Evolutionary conservation across 2,113 vertebrate genomes (phyloP), one percentile per base, ranked within the genome.

Genomic region (Cynocephalus volans): DNA sequence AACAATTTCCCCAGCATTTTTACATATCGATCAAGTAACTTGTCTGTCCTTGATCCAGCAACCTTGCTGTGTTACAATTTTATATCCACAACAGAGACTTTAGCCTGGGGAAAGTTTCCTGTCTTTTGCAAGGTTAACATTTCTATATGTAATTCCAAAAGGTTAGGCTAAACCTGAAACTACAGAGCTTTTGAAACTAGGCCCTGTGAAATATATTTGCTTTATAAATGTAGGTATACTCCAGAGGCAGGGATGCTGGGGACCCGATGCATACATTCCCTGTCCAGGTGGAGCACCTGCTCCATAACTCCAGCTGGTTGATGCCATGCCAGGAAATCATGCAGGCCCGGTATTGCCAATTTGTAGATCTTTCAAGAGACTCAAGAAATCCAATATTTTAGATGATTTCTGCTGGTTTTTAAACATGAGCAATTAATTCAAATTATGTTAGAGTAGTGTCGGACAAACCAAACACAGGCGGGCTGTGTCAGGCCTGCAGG

Each of bases 381-480:
- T 72, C 19, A 70, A 93, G 82, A 97, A 96, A 93, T 26, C 31
- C 67, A 73, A 0, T 86, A 58, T 92, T 93, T 97, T 62, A 87
- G 28, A 54, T 84, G 70, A 94, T 84, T 93, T 65, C n/a, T 94
- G 54, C 76, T 86, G n/a, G 8, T 77, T 93, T 95, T 96, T 73
- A 89, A 94, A 81, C 48, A 90, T n/a, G 52, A 87, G 15, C 41
- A 76, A 70, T 28, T 54, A 92, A 90, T 96, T 95, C 36, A 83
- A 23, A 92, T 77, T 97, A 50, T 83, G 89, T 91, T 80, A 58
- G 23, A 80, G 83, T 88, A 88, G 33, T 85, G 64, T 88, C 80
- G 93, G 31, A 81, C 80, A 92, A 95, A 93, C 70, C 83, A 70
- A 88, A 83, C 36, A 75, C 24, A 50, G 8, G 36, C 89, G 84